Conservation (phyloP, 2,113 vertebrate genomes). For the Nyctibius bracteatus region DNA sequence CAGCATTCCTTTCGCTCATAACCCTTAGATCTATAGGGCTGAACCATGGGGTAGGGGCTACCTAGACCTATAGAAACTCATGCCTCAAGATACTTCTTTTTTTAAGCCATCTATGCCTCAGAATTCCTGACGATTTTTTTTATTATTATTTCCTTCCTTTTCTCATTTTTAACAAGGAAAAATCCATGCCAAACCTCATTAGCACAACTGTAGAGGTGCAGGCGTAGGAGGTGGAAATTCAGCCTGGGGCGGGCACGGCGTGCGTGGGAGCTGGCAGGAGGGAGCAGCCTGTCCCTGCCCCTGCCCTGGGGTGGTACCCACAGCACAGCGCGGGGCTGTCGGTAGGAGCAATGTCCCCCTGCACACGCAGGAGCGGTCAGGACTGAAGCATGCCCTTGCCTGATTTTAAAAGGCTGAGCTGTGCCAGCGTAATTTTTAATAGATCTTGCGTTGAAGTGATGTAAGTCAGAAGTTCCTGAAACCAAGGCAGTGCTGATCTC, state of each 20-base stretch:
- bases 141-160: background rate
- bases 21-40: background rate
- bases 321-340: background rate
- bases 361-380: background rate
- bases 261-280: background rate
- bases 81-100: background rate
- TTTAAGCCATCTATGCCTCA: conserved; percentile 45
- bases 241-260: background rate
- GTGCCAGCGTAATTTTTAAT: background rate
- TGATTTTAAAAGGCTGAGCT: background rate
- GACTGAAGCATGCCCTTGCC: background rate
- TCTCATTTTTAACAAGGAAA: conserved; percentile 11
- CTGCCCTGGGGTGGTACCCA: background rate
- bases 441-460: background rate
- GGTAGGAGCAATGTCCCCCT: rapidly evolving
- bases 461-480: conserved; percentile 33
- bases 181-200: conserved; percentile 49
- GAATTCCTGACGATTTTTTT: background rate
- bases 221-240: background rate
- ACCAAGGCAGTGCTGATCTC: conserved; percentile 33
- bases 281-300: background rate
- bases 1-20: background rate
- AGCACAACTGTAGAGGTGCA: background rate
- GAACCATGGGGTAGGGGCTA: background rate
- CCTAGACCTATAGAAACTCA: background rate